Evolutionary conservation across 2,888 invertebrate genomes (phyloP).

Genomic region (Cantharis rufa): DNA sequence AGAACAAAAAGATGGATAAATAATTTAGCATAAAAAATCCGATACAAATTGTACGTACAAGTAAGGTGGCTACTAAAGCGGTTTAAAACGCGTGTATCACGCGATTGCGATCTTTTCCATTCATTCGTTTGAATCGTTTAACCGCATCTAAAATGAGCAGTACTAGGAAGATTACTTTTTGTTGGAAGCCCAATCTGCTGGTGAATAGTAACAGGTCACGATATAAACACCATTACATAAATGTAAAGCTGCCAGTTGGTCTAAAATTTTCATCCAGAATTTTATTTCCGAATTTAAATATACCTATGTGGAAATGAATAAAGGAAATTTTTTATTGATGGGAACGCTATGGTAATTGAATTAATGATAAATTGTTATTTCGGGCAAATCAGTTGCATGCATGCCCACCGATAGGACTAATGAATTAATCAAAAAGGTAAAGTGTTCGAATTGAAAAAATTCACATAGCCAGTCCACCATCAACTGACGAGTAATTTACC

Average conservation of each 20-base stretch:
- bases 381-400: neutral
- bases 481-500: conserved; percentile 26
- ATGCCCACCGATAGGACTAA: neutral
- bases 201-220: conserved; percentile 37
- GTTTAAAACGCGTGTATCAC: conserved; percentile 39
- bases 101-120: conserved; percentile 43
- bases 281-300: neutral
- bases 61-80: conserved; percentile 18
- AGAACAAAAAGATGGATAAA: neutral
- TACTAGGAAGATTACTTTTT: conserved; percentile 40
- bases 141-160: conserved; percentile 47
- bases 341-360: neutral
- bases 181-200: conserved; percentile 29
- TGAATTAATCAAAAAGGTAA: neutral
- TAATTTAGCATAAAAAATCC: conserved; percentile 6
- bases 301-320: neutral
- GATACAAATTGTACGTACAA: conserved; percentile 9
- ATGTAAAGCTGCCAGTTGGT: conserved; percentile 13
- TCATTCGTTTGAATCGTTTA: conserved; percentile 44
- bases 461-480: neutral
- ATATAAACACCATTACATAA: conserved; percentile 26
- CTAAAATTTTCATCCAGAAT: neutral
- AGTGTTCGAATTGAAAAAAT: neutral
- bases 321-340: neutral
- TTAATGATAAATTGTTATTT: neutral